These are phyloP conservation scores for Ciconia maguari DNA, from an alignment of 2,113 vertebrate genomes.

Conservation along the genomic window DNA sequence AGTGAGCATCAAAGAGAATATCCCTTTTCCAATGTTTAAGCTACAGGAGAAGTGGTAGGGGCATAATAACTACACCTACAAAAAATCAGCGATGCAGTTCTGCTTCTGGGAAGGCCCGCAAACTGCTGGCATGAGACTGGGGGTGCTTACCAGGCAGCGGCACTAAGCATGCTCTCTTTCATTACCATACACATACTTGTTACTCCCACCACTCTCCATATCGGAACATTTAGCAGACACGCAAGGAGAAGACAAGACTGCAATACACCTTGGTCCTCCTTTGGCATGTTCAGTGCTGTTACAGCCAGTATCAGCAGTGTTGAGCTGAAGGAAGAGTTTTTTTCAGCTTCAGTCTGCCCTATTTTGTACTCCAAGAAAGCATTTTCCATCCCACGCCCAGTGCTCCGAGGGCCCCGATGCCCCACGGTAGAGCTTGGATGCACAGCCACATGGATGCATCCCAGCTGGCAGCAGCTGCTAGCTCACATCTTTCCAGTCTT, in stretches of 20 bases:
- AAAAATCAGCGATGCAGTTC: rapidly evolving
- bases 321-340: not conserved
- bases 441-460: not conserved
- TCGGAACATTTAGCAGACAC: not conserved
- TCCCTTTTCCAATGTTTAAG: not conserved
- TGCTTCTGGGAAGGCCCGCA: not conserved
- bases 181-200: not conserved
- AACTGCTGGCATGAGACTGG: not conserved
- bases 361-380: not conserved
- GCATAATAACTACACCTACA: not conserved
- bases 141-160: not conserved
- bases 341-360: not conserved
- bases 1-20: not conserved
- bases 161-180: not conserved
- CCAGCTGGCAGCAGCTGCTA: not conserved
- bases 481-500: not conserved
- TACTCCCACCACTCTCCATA: not conserved
- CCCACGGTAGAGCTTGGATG: not conserved
- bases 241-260: not conserved
- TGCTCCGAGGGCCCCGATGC: not conserved
- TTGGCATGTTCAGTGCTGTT: not conserved
- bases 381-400: not conserved
- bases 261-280: not conserved
- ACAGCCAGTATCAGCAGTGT: not conserved
- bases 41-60: not conserved